A percentile compares a stretch with the other conserved stretches of the same genome.
phyloP scores from a whole-genome alignment of 1,140 invertebrate species.

The Rhizoglyphus robini region DNA sequence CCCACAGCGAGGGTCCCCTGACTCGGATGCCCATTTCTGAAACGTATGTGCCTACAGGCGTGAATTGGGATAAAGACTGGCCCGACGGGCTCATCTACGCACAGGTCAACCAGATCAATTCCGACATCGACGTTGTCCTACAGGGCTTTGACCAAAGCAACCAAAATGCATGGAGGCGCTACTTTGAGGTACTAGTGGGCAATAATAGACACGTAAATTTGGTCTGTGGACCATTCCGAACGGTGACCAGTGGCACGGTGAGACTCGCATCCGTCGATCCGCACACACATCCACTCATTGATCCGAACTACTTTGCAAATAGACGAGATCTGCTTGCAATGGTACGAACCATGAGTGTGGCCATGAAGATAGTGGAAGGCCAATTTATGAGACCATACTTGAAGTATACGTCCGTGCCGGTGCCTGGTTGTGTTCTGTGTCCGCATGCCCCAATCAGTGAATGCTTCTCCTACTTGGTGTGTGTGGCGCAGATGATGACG shows the following conservation, averaged over 20 bases:
- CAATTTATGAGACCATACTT: constrained; percentile 2
- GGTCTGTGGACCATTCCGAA: constrained; percentile 49
- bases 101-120: not conserved
- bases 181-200: constrained; percentile 7
- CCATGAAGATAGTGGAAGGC: constrained; percentile 20
- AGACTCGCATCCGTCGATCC: constrained; percentile 44
- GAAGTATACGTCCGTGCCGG: not conserved
- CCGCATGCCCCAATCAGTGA: too few species aligned
- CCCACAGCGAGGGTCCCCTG: not conserved
- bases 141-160: not conserved
- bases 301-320: constrained; percentile 59
- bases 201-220: not conserved
- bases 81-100: constrained; percentile 42
- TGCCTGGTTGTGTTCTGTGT: constrained; percentile 52
- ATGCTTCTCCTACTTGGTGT: constrained; percentile 69
- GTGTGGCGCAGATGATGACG: constrained; percentile 51
- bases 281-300: constrained; percentile 55
- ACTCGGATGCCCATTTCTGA: not conserved
- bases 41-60: not conserved
- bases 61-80: constrained; percentile 39
- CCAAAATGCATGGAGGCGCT: not conserved
- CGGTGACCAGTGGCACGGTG: too few species aligned
- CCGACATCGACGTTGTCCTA: not conserved
- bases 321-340: constrained; percentile 43
- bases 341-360: constrained; percentile 21